A percentile compares a stretch with the other conserved stretches of the same genome.
Evolutionary conservation across 2,888 invertebrate species (phyloP).

Genomic region (Sisyra terminalis): DNA sequence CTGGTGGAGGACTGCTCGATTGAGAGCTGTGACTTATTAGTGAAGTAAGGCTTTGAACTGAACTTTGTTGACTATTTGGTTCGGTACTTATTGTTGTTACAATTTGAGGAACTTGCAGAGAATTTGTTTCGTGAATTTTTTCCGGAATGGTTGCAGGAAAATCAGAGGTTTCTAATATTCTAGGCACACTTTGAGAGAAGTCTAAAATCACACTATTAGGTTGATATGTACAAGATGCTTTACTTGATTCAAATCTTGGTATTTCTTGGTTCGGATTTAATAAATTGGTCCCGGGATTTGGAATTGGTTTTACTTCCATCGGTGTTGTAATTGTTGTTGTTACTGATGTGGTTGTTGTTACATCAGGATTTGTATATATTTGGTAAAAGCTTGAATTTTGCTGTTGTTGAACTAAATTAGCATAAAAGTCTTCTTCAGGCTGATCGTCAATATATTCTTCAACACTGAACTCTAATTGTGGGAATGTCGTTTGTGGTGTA

Average conservation of each 20-base stretch:
- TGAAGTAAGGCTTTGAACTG: slow-evolving; percentile 4
- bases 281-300: neutral
- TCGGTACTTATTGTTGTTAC: neutral
- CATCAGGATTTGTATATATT: too few relatives aligned
- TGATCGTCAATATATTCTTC: slow-evolving; percentile 8
- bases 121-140: neutral
- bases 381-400: too few relatives aligned
- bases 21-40: slow-evolving; percentile 5
- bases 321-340: neutral
- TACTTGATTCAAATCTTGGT: too few relatives aligned
- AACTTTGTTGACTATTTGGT: slow-evolving; percentile 6
- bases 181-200: slow-evolving; percentile 2
- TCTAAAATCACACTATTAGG: neutral
- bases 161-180: neutral
- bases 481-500: neutral
- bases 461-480: slow-evolving; percentile 5
- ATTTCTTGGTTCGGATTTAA: too few relatives aligned
- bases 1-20: slow-evolving; percentile 5
- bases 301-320: neutral
- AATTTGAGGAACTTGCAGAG: slow-evolving; percentile 1
- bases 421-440: slow-evolving; percentile 18
- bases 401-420: slow-evolving; percentile 12
- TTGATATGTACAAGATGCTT: neutral
- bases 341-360: neutral
- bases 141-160: neutral